These are phyloP conservation scores for Spodoptera litura DNA, from an alignment of 1,140 invertebrate genomes.

Conservation along the genomic window DNA sequence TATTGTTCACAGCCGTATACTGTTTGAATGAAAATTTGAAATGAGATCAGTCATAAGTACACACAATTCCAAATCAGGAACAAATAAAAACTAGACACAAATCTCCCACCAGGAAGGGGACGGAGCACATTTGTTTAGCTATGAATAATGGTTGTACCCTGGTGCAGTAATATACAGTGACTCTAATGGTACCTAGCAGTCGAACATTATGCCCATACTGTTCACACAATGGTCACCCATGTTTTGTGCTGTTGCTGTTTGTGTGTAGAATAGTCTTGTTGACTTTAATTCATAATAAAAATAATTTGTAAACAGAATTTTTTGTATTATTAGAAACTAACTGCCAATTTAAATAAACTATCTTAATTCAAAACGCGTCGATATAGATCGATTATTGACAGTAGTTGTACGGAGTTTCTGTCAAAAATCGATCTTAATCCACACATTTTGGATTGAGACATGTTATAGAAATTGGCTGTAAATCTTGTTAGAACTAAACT, in stretches of 20 bases:
- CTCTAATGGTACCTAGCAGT: conserved; percentile 3
- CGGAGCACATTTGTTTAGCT: conserved; percentile 9
- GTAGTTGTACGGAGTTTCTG: too few relatives aligned
- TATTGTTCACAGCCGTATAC: too few relatives aligned
- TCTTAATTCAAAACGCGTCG: too few relatives aligned
- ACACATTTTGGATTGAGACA: too few relatives aligned
- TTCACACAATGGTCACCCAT: conserved; percentile 20
- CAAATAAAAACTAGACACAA: conserved; percentile 34
- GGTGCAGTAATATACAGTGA: conserved; percentile 33
- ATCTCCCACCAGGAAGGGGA: conserved; percentile 18
- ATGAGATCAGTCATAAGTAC: background rate
- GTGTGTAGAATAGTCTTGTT: background rate
- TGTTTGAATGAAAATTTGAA: background rate
- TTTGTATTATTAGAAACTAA: background rate
- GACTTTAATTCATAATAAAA: background rate
- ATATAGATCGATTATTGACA: too few relatives aligned
- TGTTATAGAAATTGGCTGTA: too few relatives aligned
- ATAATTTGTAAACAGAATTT: background rate
- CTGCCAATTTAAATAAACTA: too few relatives aligned
- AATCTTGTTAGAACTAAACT: too few relatives aligned
- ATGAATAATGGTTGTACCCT: conserved; percentile 21
- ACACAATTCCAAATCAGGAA: conserved; percentile 27
- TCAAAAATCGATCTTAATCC: too few relatives aligned
- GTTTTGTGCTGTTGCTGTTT: conserved; percentile 21
- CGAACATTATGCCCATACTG: background rate